Percentiles rank a stretch among this genome's conserved stretches.
These are phyloP conservation scores for Numenius arquata DNA, from an alignment of 2,113 vertebrate genomes.

Conservation along the genomic window DNA sequence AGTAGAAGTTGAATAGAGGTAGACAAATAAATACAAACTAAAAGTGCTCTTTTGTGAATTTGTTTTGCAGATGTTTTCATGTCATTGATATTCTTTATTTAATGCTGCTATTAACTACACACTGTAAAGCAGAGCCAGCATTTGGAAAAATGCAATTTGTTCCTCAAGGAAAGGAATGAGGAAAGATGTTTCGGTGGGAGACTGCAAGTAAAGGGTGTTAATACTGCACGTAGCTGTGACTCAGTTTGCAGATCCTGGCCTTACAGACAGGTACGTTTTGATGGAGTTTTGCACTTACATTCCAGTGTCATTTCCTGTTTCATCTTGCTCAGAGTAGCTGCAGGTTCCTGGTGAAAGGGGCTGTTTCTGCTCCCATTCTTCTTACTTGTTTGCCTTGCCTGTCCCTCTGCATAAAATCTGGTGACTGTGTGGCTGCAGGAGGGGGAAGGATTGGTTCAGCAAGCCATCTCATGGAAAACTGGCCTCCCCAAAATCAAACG, in stretches of 20 bases:
- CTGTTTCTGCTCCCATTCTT: not conserved
- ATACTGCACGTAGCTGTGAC: not conserved
- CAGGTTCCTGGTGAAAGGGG: not conserved
- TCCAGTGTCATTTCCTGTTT: not conserved
- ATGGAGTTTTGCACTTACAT: not conserved
- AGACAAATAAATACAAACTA: not conserved
- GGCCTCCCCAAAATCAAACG: not conserved
- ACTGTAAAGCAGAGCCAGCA: not conserved
- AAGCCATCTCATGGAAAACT: not conserved
- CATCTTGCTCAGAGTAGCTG: not conserved
- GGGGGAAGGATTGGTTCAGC: not conserved
- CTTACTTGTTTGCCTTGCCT: not conserved
- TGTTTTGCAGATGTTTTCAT: not conserved
- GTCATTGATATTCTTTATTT: not conserved
- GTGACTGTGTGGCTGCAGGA: not conserved
- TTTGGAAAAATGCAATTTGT: not conserved
- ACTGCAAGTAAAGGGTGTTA: not conserved
- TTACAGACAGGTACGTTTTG: not conserved
- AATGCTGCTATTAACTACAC: not conserved
- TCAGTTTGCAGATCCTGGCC: not conserved
- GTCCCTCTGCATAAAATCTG: not conserved
- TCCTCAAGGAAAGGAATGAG: not conserved
- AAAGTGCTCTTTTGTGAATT: not conserved
- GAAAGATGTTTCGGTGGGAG: not conserved
- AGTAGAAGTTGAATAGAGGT: not conserved